Base-by-base conservation (phyloP, 1,140 invertebrate genomes). In the Globodera rostochiensis region DNA sequence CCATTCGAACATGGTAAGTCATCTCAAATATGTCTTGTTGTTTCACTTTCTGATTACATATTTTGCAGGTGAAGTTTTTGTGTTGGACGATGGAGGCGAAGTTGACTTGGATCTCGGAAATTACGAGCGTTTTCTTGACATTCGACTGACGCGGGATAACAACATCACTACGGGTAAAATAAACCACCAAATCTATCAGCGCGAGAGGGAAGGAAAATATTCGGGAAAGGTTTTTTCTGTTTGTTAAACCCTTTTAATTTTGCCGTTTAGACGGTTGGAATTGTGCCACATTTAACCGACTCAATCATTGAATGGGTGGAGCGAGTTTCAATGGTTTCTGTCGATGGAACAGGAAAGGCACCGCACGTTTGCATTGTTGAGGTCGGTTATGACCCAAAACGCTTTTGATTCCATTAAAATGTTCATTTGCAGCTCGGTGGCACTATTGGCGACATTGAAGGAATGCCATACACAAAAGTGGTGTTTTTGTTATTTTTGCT, bases 91-190 rank as follows among this genome's bases (percentile, higher is more conserved):
- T 93, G 98, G 98, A 64, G 96, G 96, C 57, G 98, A 99, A 92
- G 98, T 99, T 36, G 98, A 99, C 92, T 92, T 99, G 83, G 98
- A 99, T 93, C 92, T 99, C 82, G 98, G 98, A 64, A 99, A 99
- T 91, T 99, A 99, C 91, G 98, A 99, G 90, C 92, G 98, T 67
- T 99, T 99, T 90, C 90, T 99, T 57, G 96, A 99, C 90, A 93
- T 99, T 21, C 97, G 95, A 0, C 91, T 99, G 6, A 95, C 95
- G 89, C 92, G 93, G 80, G 96, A 98, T 84, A 99, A 99, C 89
- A 99, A 99, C 90, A 99, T 99, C 78, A 99, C 98, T 0, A 99
- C 97, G n/a, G 98, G 98, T 13, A 99, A 99, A 92, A 97, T 99
- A 83, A 99, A 98, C 91, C 93, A 96, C 88, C 92, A 94, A 89